phyloP scores from a whole-genome alignment of 2,797 vertebrate species.

The Enteromius unitaeniatus region DNA sequence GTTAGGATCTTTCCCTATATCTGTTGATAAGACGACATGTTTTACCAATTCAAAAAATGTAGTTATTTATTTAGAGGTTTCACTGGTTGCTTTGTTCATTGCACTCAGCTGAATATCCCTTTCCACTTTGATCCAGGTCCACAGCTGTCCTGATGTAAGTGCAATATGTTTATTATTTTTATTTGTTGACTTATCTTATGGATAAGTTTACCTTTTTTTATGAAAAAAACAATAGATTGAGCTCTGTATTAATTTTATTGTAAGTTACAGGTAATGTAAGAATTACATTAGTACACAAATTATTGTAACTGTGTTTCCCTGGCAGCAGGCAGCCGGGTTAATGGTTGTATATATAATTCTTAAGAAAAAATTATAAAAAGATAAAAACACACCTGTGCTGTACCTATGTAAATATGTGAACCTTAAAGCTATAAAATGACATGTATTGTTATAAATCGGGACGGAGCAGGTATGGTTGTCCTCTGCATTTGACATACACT shows the following conservation, averaged over 20 bases:
- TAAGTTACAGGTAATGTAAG: constrained; percentile 69
- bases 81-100: constrained; percentile 80
- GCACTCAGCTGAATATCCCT: constrained; percentile 79
- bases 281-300: constrained; percentile 74
- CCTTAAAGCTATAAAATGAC: constrained; percentile 81
- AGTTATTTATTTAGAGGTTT: constrained; percentile 93
- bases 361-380: constrained; percentile 79
- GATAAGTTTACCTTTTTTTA: constrained; percentile 68
- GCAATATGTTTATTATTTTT: constrained; percentile 87
- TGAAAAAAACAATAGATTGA: constrained; percentile 74
- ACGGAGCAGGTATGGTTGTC: constrained; percentile 63
- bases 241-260: constrained; percentile 80
- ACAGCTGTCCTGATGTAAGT: constrained; percentile 85
- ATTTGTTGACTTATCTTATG: constrained; percentile 69
- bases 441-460: constrained; percentile 70
- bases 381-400: constrained; percentile 70
- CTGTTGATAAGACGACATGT: constrained; percentile 61
- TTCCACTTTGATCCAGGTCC: constrained; percentile 72
- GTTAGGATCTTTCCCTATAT: constrained; percentile 57
- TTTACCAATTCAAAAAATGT: constrained; percentile 75
- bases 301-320: constrained; percentile 76
- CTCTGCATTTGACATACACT: constrained; percentile 73
- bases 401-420: constrained; percentile 81
- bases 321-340: constrained; percentile 84
- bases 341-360: constrained; percentile 85